Evolutionary conservation across 2,113 vertebrate genomes (phyloP).

Genomic region (Aleadryas rufinucha): DNA sequence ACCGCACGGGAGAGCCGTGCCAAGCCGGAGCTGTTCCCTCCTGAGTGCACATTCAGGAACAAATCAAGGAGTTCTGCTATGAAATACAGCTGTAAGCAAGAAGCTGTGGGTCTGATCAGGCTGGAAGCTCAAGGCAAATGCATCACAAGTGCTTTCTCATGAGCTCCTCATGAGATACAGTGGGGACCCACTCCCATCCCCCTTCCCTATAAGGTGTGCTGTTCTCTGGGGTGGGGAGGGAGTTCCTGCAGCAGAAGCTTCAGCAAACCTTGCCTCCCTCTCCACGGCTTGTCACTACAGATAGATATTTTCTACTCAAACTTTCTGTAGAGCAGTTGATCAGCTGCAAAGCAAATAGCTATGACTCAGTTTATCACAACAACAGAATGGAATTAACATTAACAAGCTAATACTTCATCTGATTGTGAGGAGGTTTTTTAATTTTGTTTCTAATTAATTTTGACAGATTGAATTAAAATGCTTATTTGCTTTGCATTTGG

Average conservation of each 20-base stretch:
- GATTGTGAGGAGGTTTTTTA: background rate
- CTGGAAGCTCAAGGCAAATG: background rate
- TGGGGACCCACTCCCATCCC: background rate
- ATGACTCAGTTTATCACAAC: slow-evolving; percentile 24
- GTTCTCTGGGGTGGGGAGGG: background rate
- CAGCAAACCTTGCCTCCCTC: background rate
- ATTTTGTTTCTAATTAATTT: slow-evolving; percentile 47
- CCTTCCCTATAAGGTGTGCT: background rate
- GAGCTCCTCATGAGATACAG: fast-evolving
- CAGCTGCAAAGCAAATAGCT: slow-evolving; percentile 12
- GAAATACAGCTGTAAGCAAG: background rate
- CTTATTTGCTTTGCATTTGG: background rate
- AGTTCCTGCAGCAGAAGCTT: background rate
- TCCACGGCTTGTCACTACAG: background rate
- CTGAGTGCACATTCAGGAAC: fast-evolving
- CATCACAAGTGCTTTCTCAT: background rate
- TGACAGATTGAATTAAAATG: slow-evolving; percentile 45
- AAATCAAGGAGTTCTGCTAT: fast-evolving
- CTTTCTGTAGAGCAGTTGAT: background rate
- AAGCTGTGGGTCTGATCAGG: background rate
- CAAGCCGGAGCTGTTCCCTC: background rate
- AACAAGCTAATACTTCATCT: slow-evolving; percentile 27
- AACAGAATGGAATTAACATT: slow-evolving; percentile 10
- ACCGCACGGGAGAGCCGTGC: fast-evolving
- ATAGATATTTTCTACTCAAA: background rate